Evolutionary conservation across 2,888 invertebrate genomes (phyloP).

Genomic region (Ennomos fuscantarius): DNA sequence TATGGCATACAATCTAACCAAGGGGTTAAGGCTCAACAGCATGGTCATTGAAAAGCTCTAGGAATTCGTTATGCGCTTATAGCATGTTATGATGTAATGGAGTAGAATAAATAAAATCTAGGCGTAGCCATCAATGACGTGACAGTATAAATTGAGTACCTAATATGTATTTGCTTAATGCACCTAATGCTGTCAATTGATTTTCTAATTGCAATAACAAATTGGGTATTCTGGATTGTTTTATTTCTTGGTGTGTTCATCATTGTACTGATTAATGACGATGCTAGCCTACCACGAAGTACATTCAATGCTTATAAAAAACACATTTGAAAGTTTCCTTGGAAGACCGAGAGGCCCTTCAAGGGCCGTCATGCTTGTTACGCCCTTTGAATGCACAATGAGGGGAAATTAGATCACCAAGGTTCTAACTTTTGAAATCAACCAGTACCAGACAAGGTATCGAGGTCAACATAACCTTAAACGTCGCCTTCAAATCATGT

Average conservation of each 20-base stretch:
- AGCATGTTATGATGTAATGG: neutral
- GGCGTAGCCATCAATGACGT: no score
- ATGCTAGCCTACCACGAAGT: conserved; percentile 4
- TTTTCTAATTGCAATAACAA: no score
- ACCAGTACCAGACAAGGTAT: conserved; percentile 70
- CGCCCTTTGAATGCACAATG: conserved; percentile 81
- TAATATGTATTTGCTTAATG: no score
- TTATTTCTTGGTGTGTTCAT: no score
- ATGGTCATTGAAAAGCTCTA: neutral
- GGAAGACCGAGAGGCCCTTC: conserved; percentile 64
- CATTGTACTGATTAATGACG: neutral
- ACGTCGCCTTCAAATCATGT: conserved; percentile 74
- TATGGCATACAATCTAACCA: neutral
- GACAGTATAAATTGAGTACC: no score
- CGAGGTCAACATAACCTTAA: conserved; percentile 76
- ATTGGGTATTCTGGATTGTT: no score
- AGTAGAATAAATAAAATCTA: neutral
- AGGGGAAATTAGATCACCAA: conserved; percentile 82
- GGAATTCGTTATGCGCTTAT: neutral
- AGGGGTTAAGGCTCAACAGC: neutral
- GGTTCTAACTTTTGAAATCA: conserved; percentile 81
- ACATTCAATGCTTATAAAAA: conserved; percentile 22
- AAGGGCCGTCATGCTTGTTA: conserved; percentile 76
- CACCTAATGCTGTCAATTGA: no score
- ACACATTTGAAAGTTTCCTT: conserved; percentile 42